These are phyloP conservation scores for Caenorhabditis latens DNA, from an alignment of 1,140 invertebrate species.

Conservation along the genomic window DNA sequence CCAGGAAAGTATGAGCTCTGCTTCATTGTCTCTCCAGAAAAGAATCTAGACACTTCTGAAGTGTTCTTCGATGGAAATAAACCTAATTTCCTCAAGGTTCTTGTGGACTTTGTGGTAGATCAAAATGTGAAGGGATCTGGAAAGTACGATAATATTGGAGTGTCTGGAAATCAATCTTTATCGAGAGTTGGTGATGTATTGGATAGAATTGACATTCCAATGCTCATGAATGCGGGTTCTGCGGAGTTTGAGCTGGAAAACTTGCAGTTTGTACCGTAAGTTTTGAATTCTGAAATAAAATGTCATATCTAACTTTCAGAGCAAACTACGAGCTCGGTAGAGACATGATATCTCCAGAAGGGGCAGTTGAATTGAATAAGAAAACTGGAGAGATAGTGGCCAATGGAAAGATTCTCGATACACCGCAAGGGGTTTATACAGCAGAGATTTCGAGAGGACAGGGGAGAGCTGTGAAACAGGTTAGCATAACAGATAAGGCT, in stretches of 20 bases:
- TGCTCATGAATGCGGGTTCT: neutral
- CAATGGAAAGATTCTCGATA: conserved; percentile 29
- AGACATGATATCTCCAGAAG: conserved; percentile 16
- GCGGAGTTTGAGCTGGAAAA: neutral
- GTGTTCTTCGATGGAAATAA: conserved; percentile 38
- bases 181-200: neutral
- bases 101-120: conserved; percentile 8
- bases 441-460: neutral
- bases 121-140: neutral
- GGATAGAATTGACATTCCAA: conserved; percentile 11
- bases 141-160: neutral
- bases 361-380: conserved; percentile 35
- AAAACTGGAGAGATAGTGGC: conserved; percentile 29
- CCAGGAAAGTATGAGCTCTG: neutral
- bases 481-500: neutral
- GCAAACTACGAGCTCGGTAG: conserved; percentile 27
- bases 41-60: conserved; percentile 34
- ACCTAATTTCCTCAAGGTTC: neutral
- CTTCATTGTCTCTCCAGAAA: conserved; percentile 11
- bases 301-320: neutral
- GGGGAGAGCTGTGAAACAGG: neutral
- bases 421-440: conserved; percentile 14
- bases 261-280: conserved; percentile 29
- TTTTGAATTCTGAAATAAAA: neutral
- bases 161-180: neutral